Evolutionary conservation across 2,113 vertebrate genomes (phyloP).

Genomic region (Larimichthys polyactis): DNA sequence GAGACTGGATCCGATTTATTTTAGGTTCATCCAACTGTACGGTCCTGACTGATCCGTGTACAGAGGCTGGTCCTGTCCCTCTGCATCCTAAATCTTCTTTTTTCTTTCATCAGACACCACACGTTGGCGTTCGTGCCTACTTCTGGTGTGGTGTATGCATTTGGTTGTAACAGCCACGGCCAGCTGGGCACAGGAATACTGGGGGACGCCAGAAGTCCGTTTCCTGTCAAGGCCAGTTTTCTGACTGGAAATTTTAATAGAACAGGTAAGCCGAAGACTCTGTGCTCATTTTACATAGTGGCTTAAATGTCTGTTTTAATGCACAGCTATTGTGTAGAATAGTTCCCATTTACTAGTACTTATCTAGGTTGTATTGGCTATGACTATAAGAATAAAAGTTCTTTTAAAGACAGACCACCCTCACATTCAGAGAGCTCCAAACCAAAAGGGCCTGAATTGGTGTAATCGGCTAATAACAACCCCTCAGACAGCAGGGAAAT

Average conservation of each 20-base stretch:
- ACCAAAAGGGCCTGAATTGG: background rate
- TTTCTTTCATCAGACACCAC: conserved; percentile 87
- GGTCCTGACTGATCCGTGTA: background rate
- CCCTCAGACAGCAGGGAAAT: background rate
- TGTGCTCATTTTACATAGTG: background rate
- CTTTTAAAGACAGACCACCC: background rate
- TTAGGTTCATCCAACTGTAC: background rate
- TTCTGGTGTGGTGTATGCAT: conserved; percentile 94
- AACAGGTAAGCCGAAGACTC: conserved; percentile 80
- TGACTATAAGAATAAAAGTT: background rate
- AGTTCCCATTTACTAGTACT: background rate
- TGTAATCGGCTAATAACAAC: background rate
- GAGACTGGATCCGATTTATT: background rate
- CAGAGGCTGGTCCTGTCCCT: background rate
- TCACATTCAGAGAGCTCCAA: background rate
- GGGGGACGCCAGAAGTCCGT: conserved; percentile 89
- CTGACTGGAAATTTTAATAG: conserved; percentile 82
- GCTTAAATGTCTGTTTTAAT: background rate
- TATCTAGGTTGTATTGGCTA: background rate
- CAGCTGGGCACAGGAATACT: conserved; percentile 92
- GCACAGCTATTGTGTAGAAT: background rate
- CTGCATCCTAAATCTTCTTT: background rate
- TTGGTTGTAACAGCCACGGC: conserved; percentile 93
- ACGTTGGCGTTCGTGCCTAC: conserved; percentile 96
- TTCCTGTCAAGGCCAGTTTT: conserved; percentile 88